phyloP scores from a whole-genome alignment of 2,797 vertebrate genomes.

The Urosaurus nigricauda region DNA sequence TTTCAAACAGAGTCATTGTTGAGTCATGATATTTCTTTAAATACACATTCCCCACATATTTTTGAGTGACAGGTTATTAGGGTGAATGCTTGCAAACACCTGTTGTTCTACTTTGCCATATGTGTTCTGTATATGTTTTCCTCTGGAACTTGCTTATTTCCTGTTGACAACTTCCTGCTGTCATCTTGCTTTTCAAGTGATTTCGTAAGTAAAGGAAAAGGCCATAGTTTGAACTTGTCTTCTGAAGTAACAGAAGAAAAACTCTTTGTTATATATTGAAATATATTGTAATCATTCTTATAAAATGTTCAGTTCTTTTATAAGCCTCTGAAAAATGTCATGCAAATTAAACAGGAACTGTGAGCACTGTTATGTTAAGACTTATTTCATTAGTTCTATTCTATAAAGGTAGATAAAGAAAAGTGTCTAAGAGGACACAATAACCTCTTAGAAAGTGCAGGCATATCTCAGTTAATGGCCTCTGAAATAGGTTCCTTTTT shows the following conservation, averaged over 20 bases:
- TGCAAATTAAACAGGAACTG: not conserved
- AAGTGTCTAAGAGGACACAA: too few species aligned
- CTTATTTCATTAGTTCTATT: not conserved
- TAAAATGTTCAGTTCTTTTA: not conserved
- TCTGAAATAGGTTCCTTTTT: too few species aligned
- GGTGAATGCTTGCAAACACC: not conserved
- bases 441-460: not conserved
- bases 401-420: not conserved
- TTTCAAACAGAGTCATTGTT: not conserved
- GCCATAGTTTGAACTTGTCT: not conserved
- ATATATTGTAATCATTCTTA: not conserved
- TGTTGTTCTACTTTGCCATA: not conserved
- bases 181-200: constrained; percentile 20
- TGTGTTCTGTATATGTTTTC: not conserved
- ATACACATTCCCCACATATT: not conserved
- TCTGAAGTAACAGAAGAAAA: not conserved
- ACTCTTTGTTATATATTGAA: not conserved
- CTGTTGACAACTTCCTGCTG: not conserved
- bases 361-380: not conserved
- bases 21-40: constrained; percentile 19
- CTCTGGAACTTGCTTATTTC: not conserved
- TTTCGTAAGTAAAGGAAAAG: constrained; percentile 10
- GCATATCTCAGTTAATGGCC: too few species aligned
- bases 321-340: not conserved
- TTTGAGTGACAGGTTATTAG: not conserved